phyloP scores from a whole-genome alignment of 2,797 vertebrate genomes.

The Carcharodon carcharias region DNA sequence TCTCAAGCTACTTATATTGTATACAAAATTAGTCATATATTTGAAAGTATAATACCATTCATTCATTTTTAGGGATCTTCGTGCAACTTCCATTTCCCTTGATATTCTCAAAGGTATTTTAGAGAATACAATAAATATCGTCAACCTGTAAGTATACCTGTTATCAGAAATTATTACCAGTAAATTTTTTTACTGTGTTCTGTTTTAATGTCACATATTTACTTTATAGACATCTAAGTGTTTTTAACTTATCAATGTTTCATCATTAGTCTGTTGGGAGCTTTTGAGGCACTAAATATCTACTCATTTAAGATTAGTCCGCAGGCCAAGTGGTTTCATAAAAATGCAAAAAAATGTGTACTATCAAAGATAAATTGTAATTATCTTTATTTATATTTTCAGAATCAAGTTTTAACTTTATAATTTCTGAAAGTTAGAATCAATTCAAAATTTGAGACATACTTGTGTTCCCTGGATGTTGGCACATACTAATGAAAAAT shows the following conservation, averaged over 20 bases:
- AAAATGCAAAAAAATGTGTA: neutral
- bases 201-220: neutral
- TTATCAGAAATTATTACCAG: neutral
- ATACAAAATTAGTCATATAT: neutral
- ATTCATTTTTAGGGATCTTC: conserved; percentile 25
- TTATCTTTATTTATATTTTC: neutral
- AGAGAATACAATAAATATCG: conserved; percentile 28
- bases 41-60: neutral
- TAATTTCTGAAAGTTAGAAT: neutral
- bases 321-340: neutral
- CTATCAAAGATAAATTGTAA: neutral
- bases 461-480: no score
- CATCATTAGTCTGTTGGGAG: neutral
- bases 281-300: neutral
- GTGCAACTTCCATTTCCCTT: conserved; percentile 34
- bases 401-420: neutral
- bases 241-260: neutral
- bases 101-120: conserved; percentile 33
- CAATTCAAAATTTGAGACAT: neutral
- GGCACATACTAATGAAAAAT: neutral
- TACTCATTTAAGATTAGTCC: neutral
- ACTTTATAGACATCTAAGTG: neutral
- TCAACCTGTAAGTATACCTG: conserved; percentile 31
- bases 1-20: neutral
- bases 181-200: neutral